Base-by-base conservation (phyloP, 2,888 invertebrate species). In the Syrphus vitripennis region DNA sequence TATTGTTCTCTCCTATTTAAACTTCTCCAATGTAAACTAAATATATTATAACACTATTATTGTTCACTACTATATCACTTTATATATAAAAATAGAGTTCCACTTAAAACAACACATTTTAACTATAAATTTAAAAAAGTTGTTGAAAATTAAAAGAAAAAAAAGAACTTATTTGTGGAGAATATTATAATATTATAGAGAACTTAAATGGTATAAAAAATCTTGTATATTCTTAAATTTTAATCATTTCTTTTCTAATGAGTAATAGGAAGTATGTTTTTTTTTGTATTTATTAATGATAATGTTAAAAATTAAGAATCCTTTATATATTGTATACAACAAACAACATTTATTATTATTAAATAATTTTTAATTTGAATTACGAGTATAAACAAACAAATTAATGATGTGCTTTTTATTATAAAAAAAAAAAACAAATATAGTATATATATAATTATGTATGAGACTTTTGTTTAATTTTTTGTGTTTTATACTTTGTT, bases 241-340 rank as follows among this genome's bases (percentile, higher is more conserved):
- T 78, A 86, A 19, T 45, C 9, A 19, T 63, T 31, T 50, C 34
- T 48, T 81, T 82, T 82, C 77, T 86, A 78, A 77, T 78, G 70
- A 74, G 29, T 57, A 42, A 70, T 77, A 78, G 72, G 34, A 86
- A 74, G 63, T 74, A 74, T 70, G 57, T 86, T 59, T 70, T 72
- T 80, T 81, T 77, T 86, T 86, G 72, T 86, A 86, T 82, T 86
- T 86, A 86, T 86, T 86, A 78, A 71, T 70, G 71, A 81, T 81
- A 76, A 74, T 61, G 78, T 82, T 86, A 70, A 72, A 74, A 57
- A 31, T 81, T 86, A 86, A 86, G 82, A 82, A 76, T 71, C 45
- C 67, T 83, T 83, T 83, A 83, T 75, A 75, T 75, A 74, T 50
- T 72, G 71, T 76, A 80, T 76, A 79, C 37, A 86, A 40, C 50